Percentiles rank a stretch among this genome's conserved stretches.
Evolutionary conservation across 1,140 invertebrate genomes (phyloP).

Genomic region (Solenopsis fugax): DNA sequence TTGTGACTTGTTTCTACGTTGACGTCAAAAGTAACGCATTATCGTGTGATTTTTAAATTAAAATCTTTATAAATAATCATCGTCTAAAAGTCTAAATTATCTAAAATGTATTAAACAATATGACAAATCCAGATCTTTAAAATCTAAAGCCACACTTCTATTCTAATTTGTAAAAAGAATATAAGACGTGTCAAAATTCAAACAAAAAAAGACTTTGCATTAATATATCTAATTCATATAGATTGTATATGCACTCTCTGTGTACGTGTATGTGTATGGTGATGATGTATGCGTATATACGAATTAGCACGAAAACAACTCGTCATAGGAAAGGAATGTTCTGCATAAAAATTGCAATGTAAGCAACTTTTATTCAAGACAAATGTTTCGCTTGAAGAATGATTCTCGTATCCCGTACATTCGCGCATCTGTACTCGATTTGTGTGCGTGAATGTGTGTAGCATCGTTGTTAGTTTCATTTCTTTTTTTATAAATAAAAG

Average conservation of each 20-base stretch:
- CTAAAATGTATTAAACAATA: background rate
- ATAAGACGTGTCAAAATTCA: background rate
- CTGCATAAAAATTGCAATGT: slow-evolving; percentile 8
- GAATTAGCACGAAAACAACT: slow-evolving; percentile 8
- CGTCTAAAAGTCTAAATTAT: background rate
- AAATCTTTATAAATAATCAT: background rate
- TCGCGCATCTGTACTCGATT: slow-evolving; percentile 83
- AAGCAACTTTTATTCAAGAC: slow-evolving; percentile 6
- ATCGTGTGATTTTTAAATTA: background rate
- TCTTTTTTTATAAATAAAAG: slow-evolving; percentile 76
- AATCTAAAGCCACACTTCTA: background rate
- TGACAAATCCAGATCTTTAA: background rate
- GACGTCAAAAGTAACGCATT: background rate
- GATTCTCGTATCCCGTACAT: background rate
- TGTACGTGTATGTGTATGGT: background rate
- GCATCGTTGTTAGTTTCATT: slow-evolving; percentile 85
- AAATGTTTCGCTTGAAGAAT: background rate
- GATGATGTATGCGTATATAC: slow-evolving; percentile 64
- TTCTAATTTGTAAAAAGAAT: background rate
- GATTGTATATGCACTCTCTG: background rate
- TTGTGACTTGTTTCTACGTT: background rate
- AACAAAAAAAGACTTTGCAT: slow-evolving; percentile 5
- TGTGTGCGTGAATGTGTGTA: slow-evolving; percentile 55
- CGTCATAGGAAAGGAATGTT: slow-evolving; percentile 2
- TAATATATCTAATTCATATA: slow-evolving; percentile 17